A percentile compares a stretch with the other conserved stretches of the same genome.
Evolutionary conservation across 1,140 invertebrate species (phyloP).

Genomic region (Meteorus sp.): DNA sequence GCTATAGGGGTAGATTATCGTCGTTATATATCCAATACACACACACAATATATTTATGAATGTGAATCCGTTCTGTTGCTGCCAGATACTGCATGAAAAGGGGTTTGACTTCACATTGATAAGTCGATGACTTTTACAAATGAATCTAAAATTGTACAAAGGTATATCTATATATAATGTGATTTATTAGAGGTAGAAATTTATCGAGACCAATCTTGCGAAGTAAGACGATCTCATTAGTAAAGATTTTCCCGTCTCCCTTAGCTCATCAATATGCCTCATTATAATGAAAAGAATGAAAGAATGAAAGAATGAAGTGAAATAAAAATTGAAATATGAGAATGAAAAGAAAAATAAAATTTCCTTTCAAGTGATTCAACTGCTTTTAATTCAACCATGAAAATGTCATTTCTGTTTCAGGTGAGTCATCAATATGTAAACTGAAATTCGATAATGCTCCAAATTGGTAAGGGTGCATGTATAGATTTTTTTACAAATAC

Average conservation of each 20-base stretch:
- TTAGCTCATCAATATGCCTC: not conserved
- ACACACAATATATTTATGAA: not conserved
- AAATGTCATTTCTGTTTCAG: slow-evolving; percentile 22
- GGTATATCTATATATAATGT: slow-evolving; percentile 18
- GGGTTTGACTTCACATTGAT: too few species aligned
- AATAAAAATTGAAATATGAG: too few species aligned
- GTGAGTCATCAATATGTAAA: slow-evolving; percentile 14
- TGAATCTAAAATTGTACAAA: slow-evolving; percentile 24
- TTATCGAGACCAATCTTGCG: not conserved
- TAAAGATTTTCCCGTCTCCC: slow-evolving; percentile 7
- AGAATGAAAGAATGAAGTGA: too few species aligned
- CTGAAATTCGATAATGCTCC: not conserved
- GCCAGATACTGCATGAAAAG: too few species aligned
- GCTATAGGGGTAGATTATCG: slow-evolving; percentile 52
- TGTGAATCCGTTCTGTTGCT: too few species aligned
- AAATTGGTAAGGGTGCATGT: too few species aligned
- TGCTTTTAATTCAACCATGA: not conserved
- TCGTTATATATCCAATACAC: too few species aligned
- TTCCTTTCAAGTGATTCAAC: too few species aligned
- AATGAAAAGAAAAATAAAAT: too few species aligned
- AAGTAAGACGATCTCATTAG: slow-evolving; percentile 17
- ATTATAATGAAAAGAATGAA: too few species aligned
- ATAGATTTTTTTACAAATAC: too few species aligned
- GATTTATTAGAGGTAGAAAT: not conserved
- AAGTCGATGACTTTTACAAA: too few species aligned